Conservation (phyloP, 2,113 vertebrate species). For the Cacatua alba region DNA sequence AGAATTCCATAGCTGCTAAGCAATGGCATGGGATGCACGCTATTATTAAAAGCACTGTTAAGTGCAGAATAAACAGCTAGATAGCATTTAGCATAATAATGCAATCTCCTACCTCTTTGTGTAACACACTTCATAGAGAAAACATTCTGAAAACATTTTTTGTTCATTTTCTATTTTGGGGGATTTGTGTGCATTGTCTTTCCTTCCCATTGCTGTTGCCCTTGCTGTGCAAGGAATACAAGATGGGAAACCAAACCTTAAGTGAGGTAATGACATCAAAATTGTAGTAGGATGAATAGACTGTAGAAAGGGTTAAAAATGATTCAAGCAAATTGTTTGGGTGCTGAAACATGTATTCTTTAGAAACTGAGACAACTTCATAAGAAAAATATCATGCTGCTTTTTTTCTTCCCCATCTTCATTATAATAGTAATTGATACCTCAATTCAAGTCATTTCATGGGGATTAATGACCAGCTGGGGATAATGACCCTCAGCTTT, state of each 20-base stretch:
- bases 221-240: neutral
- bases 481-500: conserved; percentile 56
- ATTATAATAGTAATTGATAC: conserved; percentile 57
- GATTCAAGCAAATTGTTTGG: neutral
- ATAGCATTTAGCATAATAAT: neutral
- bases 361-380: neutral
- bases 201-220: neutral
- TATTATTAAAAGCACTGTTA: neutral
- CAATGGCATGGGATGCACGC: neutral
- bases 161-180: neutral
- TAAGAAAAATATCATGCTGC: conserved; percentile 29
- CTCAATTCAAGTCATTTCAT: conserved; percentile 42
- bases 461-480: conserved; percentile 43
- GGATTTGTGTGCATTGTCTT: neutral
- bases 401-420: neutral
- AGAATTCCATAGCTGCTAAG: neutral
- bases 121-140: neutral
- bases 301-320: neutral
- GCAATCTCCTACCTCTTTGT: neutral
- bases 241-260: neutral
- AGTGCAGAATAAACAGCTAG: neutral
- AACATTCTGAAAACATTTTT: neutral
- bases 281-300: neutral
- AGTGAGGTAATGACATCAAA: neutral
- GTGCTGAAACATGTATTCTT: conserved; percentile 7